Percentiles rank a stretch among this genome's conserved stretches.
phyloP scores from a whole-genome alignment of 2,797 vertebrate species.

The Sebastes ruberrimus region DNA sequence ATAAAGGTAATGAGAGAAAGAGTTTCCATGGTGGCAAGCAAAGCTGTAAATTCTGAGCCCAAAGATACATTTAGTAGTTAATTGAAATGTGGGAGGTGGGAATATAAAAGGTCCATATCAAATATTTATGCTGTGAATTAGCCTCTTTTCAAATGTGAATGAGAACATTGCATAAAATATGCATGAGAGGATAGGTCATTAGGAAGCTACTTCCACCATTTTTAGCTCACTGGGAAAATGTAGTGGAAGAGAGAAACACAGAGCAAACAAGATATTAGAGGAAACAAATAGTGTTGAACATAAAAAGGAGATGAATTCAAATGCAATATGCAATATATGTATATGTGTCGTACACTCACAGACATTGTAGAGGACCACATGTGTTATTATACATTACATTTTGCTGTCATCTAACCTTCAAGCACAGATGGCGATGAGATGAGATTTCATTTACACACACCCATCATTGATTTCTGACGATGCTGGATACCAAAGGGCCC shows the following conservation, averaged over 20 bases:
- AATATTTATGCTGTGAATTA: slow-evolving; percentile 80
- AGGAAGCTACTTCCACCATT: slow-evolving; percentile 29
- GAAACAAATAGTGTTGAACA: slow-evolving; percentile 5
- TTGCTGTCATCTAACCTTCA: slow-evolving; percentile 10
- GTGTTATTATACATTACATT: background rate
- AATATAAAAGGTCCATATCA: slow-evolving; percentile 69
- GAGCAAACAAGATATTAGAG: background rate
- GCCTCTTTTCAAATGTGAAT: slow-evolving; percentile 72
- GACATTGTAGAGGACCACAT: background rate
- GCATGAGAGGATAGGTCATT: slow-evolving; percentile 61
- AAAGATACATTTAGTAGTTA: slow-evolving; percentile 55
- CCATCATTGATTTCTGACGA: background rate
- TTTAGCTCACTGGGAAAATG: slow-evolving; percentile 23
- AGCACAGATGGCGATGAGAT: background rate
- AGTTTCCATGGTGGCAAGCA: slow-evolving; percentile 3
- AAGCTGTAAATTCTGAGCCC: slow-evolving; percentile 27
- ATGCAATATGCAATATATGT: background rate
- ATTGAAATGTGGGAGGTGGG: slow-evolving; percentile 69
- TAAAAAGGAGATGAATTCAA: background rate
- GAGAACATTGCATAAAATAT: slow-evolving; percentile 74
- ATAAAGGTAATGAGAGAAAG: slow-evolving; percentile 23
- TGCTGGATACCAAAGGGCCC: background rate
- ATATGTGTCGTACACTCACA: background rate
- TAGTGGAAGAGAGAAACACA: background rate
- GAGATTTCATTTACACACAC: slow-evolving; percentile 5